Evolutionary conservation across 2,888 invertebrate genomes (phyloP).

Genomic region (Elgonia sp.): DNA sequence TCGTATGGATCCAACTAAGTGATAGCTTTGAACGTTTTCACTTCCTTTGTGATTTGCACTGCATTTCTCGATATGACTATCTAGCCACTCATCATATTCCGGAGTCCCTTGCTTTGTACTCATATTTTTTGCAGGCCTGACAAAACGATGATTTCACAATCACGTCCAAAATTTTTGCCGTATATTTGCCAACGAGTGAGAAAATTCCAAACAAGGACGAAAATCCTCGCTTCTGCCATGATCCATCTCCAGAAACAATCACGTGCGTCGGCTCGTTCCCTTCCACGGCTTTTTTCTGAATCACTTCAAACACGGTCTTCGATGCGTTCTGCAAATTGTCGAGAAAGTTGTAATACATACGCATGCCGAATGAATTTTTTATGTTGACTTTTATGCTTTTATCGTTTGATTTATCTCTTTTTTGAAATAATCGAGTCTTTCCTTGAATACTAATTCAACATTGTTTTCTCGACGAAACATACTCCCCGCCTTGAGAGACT

Average conservation of each 20-base stretch:
- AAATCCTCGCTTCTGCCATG: conserved; percentile 67
- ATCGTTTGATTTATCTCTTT: no score
- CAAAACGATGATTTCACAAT: conserved; percentile 65
- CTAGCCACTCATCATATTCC: background rate
- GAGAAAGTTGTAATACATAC: conserved; percentile 56
- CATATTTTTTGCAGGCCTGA: no score
- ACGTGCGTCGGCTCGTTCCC: conserved; percentile 50
- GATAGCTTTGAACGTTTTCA: conserved; percentile 17
- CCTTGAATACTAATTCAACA: no score
- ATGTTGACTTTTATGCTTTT: no score
- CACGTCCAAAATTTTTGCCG: conserved; percentile 69
- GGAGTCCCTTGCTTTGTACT: conserved; percentile 27
- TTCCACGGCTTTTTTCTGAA: no score
- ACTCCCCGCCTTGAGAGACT: no score
- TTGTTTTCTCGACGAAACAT: no score
- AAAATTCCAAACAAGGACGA: conserved; percentile 70
- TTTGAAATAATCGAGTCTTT: no score
- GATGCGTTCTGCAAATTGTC: conserved; percentile 54
- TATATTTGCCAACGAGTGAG: conserved; percentile 67
- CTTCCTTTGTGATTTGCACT: conserved; percentile 62
- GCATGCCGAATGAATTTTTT: no score
- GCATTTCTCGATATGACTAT: conserved; percentile 38
- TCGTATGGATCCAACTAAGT: conserved; percentile 11
- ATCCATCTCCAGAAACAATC: conserved; percentile 69
- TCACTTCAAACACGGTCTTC: background rate